These are phyloP conservation scores for Neomonachus schauinslandi DNA, from an alignment of 2,113 vertebrate genomes.

Conservation along the genomic window DNA sequence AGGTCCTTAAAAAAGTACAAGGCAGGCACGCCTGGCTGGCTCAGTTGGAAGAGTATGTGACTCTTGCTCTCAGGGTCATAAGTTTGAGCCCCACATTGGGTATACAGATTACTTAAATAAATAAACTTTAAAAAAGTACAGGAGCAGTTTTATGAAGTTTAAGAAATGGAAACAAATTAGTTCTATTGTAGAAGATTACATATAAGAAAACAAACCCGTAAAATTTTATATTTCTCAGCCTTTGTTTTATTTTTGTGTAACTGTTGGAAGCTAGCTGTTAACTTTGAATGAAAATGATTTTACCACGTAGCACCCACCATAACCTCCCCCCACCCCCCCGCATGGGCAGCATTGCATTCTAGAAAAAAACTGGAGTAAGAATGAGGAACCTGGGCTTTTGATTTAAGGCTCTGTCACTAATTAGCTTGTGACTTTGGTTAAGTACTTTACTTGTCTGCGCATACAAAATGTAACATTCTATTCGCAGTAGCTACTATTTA, in stretches of 20 bases:
- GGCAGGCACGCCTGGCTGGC: neutral
- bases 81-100: neutral
- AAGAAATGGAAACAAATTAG: neutral
- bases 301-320: neutral
- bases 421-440: neutral
- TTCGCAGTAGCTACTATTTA: neutral
- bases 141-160: neutral
- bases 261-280: neutral
- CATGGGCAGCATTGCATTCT: neutral
- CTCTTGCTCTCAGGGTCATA: neutral
- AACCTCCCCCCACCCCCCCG: too few relatives aligned
- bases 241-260: constrained; percentile 9
- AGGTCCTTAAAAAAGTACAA: neutral
- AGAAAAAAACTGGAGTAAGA: neutral
- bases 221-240: neutral
- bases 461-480: neutral
- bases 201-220: neutral
- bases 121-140: neutral
- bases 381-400: neutral
- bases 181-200: neutral
- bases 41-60: neutral
- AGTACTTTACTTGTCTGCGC: neutral
- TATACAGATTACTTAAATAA: neutral
- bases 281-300: constrained; percentile 38
- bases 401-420: neutral